phyloP scores from a whole-genome alignment of 2,888 invertebrate genomes.

The Kryphioiulus occultus region DNA sequence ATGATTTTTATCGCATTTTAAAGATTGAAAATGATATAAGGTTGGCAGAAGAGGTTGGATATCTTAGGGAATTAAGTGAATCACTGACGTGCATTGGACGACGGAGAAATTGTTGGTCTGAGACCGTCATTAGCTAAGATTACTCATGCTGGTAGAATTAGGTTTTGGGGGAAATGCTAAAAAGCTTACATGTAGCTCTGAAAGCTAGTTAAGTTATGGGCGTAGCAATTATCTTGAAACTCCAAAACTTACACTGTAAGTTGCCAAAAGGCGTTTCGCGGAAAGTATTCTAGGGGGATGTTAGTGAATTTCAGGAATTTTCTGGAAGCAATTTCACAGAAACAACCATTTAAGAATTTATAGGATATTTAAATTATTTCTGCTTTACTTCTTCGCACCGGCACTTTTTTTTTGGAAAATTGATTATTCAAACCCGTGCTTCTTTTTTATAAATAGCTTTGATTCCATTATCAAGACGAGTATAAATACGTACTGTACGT shows the following conservation, averaged over 20 bases:
- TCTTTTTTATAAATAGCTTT: not conserved
- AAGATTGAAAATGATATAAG: not conserved
- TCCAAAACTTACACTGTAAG: not conserved
- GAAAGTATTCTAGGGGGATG: not conserved
- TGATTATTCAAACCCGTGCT: not conserved
- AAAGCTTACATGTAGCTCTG: not conserved
- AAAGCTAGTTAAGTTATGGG: slow-evolving; percentile 10
- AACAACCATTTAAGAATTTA: not conserved
- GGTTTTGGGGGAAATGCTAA: not conserved
- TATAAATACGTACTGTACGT: not conserved
- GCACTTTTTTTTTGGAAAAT: not conserved
- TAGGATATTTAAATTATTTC: not conserved
- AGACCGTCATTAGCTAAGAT: not conserved
- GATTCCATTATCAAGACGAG: not conserved
- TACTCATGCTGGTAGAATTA: not conserved
- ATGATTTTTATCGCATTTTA: not conserved
- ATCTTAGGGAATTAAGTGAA: not conserved
- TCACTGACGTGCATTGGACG: not conserved
- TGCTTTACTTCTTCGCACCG: too few species aligned
- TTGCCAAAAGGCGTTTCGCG: not conserved
- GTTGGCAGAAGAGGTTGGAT: not conserved
- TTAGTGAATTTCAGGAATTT: not conserved
- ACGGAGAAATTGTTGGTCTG: not conserved
- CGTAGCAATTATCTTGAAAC: not conserved
- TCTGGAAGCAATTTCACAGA: not conserved